Conservation (phyloP, 2,888 invertebrate genomes). For the Hydrotaea cyrtoneurina region DNA sequence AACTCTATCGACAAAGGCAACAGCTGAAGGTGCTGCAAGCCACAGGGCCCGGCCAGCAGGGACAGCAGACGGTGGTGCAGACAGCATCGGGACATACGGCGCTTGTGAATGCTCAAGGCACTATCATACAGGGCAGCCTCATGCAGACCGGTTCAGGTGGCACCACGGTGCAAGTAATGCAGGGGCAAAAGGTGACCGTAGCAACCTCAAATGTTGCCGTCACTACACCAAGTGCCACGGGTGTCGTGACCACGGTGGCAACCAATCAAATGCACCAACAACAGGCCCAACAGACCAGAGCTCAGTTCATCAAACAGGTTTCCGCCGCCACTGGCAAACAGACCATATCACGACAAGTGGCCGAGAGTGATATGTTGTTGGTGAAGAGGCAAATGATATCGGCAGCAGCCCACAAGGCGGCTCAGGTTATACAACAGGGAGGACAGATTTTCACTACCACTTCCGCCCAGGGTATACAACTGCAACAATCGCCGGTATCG, state of each 20-base stretch:
- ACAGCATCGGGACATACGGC: slow-evolving; percentile 77
- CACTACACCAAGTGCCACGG: slow-evolving; percentile 71
- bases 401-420: slow-evolving; percentile 77
- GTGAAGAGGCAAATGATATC: slow-evolving; percentile 82
- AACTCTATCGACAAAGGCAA: slow-evolving; percentile 79
- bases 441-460: slow-evolving; percentile 83
- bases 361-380: slow-evolving; percentile 83
- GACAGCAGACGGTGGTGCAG: slow-evolving; percentile 76
- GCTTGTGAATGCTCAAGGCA: slow-evolving; percentile 77
- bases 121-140: slow-evolving; percentile 79
- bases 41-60: slow-evolving; percentile 69
- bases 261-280: slow-evolving; percentile 81
- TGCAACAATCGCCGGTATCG: slow-evolving; percentile 74
- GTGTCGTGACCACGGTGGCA: slow-evolving; percentile 80
- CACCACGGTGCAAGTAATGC: slow-evolving; percentile 76
- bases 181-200: slow-evolving; percentile 80
- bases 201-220: slow-evolving; percentile 75
- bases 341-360: slow-evolving; percentile 81
- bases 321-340: slow-evolving; percentile 78
- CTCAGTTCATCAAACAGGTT: slow-evolving; percentile 80
- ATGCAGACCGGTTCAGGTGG: slow-evolving; percentile 73
- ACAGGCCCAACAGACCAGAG: slow-evolving; percentile 78
- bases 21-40: slow-evolving; percentile 78
- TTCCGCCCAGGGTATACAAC: slow-evolving; percentile 75
- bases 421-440: slow-evolving; percentile 81